Base-by-base conservation (phyloP, 1,140 invertebrate species). In the Antheraea pernyi region DNA sequence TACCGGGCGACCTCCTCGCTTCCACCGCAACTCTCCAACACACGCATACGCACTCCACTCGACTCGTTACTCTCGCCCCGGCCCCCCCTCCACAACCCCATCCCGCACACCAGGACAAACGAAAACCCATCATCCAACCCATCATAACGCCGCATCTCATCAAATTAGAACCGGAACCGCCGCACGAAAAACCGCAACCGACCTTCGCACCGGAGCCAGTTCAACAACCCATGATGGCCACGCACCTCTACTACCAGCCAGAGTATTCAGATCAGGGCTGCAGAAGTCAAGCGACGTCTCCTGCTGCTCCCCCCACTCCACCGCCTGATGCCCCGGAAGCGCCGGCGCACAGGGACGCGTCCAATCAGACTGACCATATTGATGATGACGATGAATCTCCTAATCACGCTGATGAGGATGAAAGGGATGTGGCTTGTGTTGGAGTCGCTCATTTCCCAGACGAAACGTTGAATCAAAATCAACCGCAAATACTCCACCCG, bases 341-440 rank as follows among this genome's bases (percentile, higher is more conserved):
- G 9, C 94, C 93, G 9, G 93, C 93, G 18, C 96, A 96, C 61
- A 96, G 95, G 86, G 96, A 97, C 77, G 96, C 96, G 0, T 96
- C 96, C 18, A 97, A 97, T 81, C 96, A 97, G 89, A 97, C 96
- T 0, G 96, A 97, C 72, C 94, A 92, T 63, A 93, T 93, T 36
- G 93, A 94, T 72, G 93, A 94, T 59, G 93, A 94, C 18, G 91
- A 93, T 60, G 86, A 91, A 30, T 84, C 86, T 0, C 85, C 86
- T 61, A 85, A 93, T 76, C 83, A 90, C 11, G 84, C 85, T 3
- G 88, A 91, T 84, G 94, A 91, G 86, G 94, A 91, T 86, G 92
- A 91, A 86, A 93, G 86, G 61, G 88, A 93, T 65, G 80, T 93
- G 3, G 90, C 90, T 5, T 92, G 90, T 70, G 82, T 92, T 4